phyloP scores from a whole-genome alignment of 2,797 vertebrate species.

The Liasis olivaceus region DNA sequence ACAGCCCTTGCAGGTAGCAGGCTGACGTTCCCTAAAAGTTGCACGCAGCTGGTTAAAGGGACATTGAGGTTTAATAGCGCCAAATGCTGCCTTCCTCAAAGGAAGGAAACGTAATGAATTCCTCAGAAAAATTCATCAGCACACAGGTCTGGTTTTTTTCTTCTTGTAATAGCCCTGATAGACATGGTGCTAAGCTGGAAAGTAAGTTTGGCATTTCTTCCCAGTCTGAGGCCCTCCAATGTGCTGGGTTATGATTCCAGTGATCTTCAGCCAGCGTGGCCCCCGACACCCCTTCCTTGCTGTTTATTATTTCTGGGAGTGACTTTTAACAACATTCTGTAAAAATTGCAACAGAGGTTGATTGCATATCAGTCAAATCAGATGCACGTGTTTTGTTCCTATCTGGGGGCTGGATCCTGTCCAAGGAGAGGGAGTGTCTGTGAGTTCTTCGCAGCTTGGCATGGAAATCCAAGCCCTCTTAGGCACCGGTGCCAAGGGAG shows the following conservation, averaged over 20 bases:
- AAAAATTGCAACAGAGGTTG: no score
- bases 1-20: neutral
- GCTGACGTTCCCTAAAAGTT: conserved; percentile 11
- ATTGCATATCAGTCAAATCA: no score
- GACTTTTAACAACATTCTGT: neutral
- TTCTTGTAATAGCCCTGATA: neutral
- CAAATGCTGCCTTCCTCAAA: neutral
- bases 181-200: conserved; percentile 22
- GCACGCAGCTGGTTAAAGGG: conserved; percentile 14
- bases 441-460: no score
- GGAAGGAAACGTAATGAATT: neutral
- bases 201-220: conserved; percentile 17
- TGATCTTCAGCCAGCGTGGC: neutral
- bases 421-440: no score
- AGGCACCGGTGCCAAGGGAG: no score
- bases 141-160: neutral
- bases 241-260: neutral
- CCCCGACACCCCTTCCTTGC: neutral
- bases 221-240: neutral
- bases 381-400: no score
- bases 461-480: no score
- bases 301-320: neutral
- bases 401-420: no score
- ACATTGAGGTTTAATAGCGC: neutral
- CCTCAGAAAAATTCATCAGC: conserved; percentile 33